Evolutionary conservation across 2,888 invertebrate genomes (phyloP), one percentile per base, ranked within the genome.

Genomic region (Coelogynopora nodosa): DNA sequence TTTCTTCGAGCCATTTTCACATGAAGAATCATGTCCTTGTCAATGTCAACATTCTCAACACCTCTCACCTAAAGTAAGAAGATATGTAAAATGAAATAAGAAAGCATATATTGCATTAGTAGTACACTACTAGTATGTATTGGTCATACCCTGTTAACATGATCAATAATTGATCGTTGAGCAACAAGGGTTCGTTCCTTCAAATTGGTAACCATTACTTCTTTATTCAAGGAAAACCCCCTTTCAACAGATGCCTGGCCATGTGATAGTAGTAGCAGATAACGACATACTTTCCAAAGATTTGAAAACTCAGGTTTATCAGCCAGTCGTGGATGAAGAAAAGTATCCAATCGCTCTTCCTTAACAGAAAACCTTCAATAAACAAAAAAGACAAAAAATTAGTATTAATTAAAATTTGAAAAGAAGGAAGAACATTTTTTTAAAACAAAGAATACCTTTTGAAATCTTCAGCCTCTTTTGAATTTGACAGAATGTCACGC

Each of bases 221-320:
- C 88, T 74, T 88, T 88, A 84, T 89, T 89, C 18, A 89, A 84
- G n/a, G 88, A 89, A 86, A 89, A 89, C 18, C 89, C 89, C 23
- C 88, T 74, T 85, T 89, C 89, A 18, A 89, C 89, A 31, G 85
- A 81, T 13, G 89, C 89, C 84, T 89, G 89, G 82, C 89, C 88
- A 88, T 89, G 89, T 67, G 89, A 89, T 5, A 89, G 83, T 1
- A 89, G 29, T 30, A 89, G 84, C 10, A 74, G 74, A 74, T 74
- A 74, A n/a, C 74, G 18, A 26, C 74, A 74, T 26, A 74, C 23
- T 26, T 74, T 74, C 74, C 74, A 74, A 74, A 74, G 74, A 74
- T 74, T 10, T 26, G 23, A 26, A 74, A 74, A 74, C 23, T 74
- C 74, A n/a, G 23, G 23, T 74, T 74, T 74, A 26, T 26, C 74